A percentile compares a stretch with the other conserved stretches of the same genome.
Conservation (phyloP, 2,888 invertebrate species). For the Drosophila fulvimacula region DNA sequence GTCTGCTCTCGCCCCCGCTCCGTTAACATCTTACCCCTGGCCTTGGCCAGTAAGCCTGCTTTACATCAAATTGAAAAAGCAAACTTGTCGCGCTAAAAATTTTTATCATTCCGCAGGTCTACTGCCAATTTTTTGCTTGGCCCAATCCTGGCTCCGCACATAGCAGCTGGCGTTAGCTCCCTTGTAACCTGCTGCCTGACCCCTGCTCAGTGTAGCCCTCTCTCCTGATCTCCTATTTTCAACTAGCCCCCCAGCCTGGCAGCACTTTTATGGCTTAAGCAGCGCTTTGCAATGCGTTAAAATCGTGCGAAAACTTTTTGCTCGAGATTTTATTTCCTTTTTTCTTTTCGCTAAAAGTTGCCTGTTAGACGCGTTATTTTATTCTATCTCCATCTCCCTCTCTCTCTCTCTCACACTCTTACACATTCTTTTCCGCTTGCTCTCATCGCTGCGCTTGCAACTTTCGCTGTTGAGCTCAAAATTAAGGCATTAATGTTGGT, state of each 20-base stretch:
- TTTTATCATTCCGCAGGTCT: slow-evolving; percentile 68
- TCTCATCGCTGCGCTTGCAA: slow-evolving; percentile 35
- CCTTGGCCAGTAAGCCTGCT: slow-evolving; percentile 24
- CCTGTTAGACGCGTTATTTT: slow-evolving; percentile 25
- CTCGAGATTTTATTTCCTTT: slow-evolving; percentile 49
- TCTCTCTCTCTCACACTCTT: background rate
- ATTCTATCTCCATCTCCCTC: background rate
- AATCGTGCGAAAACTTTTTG: slow-evolving; percentile 65
- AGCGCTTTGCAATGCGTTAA: slow-evolving; percentile 70
- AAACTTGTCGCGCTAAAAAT: slow-evolving; percentile 72
- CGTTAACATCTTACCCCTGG: background rate
- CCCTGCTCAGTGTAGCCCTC: background rate
- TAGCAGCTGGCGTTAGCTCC: slow-evolving; percentile 53
- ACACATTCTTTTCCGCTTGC: background rate
- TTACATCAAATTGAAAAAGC: slow-evolving; percentile 71
- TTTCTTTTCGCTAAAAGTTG: slow-evolving; percentile 36
- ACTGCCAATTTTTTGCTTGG: slow-evolving; percentile 68
- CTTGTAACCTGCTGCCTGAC: slow-evolving; percentile 22
- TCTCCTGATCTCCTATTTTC: background rate
- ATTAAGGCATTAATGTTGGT: slow-evolving; percentile 78
- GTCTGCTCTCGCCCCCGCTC: background rate
- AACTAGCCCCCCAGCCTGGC: background rate
- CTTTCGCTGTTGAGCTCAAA: slow-evolving; percentile 67
- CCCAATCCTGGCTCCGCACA: slow-evolving; percentile 32
- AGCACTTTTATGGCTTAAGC: slow-evolving; percentile 61